Percentiles rank a stretch among this genome's conserved stretches.
Evolutionary conservation across 2,888 invertebrate species (phyloP).

Genomic region (Andrena bucephala): DNA sequence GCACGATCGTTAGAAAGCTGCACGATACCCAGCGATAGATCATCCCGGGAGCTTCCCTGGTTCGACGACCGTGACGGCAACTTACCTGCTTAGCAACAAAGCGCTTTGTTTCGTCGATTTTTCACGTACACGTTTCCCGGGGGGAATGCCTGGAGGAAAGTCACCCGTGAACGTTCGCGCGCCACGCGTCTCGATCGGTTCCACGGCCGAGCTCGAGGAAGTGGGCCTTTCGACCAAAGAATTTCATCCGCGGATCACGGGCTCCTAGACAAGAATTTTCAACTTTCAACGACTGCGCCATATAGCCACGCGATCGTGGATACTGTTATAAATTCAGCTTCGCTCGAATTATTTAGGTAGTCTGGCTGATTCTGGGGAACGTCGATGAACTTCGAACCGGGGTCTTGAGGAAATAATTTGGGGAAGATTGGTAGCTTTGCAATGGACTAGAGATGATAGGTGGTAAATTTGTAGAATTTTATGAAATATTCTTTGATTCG

Average conservation of each 20-base stretch:
- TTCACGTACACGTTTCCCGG: constrained; percentile 22
- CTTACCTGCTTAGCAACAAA: constrained; percentile 29
- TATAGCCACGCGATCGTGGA: constrained; percentile 6
- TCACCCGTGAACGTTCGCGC: constrained; percentile 29
- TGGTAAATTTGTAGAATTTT: neutral
- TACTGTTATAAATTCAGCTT: constrained; percentile 30
- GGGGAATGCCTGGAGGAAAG: constrained; percentile 9
- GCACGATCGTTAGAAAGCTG: constrained; percentile 29
- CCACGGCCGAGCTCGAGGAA: neutral
- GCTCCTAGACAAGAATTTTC: constrained; percentile 16
- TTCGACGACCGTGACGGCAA: constrained; percentile 32
- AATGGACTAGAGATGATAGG: neutral
- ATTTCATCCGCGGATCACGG: constrained; percentile 9
- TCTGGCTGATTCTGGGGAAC: neutral
- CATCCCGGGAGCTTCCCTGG: constrained; percentile 14
- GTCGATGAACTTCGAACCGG: neutral
- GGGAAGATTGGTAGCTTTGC: neutral
- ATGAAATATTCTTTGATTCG: neutral
- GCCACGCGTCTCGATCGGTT: constrained; percentile 28
- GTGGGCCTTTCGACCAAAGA: neutral
- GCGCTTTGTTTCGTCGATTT: constrained; percentile 25
- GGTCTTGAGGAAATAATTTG: neutral
- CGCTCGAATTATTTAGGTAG: neutral
- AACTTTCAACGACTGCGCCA: neutral
- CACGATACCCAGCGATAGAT: constrained; percentile 30